Conservation (phyloP, 35 echinoderm and acorn worm species). For the Amphiura filiformis region DNA sequence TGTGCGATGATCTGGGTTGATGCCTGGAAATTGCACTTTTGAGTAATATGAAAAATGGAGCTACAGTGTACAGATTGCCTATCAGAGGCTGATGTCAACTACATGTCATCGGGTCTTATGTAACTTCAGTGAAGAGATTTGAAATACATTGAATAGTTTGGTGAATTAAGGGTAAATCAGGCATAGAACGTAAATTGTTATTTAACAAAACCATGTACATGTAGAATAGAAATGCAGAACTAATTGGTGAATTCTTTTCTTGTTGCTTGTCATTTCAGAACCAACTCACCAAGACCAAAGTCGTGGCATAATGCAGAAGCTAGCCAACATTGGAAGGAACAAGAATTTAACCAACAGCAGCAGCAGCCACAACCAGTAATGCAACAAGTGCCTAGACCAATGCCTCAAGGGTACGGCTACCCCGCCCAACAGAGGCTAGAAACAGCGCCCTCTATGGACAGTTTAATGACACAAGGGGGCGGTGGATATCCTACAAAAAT, state of each 20-base stretch:
- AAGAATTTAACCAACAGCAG: background rate
- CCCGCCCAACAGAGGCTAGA: background rate
- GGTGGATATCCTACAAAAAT: background rate
- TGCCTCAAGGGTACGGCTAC: background rate
- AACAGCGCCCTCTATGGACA: background rate
- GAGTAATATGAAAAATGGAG: no score
- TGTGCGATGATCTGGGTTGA: no score
- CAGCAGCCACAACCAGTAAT: background rate
- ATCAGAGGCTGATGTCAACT: no score
- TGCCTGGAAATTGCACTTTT: no score
- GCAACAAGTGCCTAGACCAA: background rate
- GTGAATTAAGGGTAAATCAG: no score
- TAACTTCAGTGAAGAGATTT: no score
- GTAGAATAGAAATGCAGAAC: no score
- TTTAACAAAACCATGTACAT: no score
- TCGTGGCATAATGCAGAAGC: slow-evolving; percentile 70
- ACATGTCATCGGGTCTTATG: background rate
- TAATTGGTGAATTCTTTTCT: slow-evolving; percentile 3
- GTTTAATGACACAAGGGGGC: background rate
- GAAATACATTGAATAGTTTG: no score
- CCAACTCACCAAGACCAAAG: slow-evolving; percentile 49
- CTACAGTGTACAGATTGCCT: no score
- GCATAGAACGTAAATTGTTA: no score
- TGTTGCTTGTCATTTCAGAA: slow-evolving; percentile 5
- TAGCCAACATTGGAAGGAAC: background rate